phyloP scores from a whole-genome alignment of 2,797 vertebrate genomes.

The Sorex maritimensis region DNA sequence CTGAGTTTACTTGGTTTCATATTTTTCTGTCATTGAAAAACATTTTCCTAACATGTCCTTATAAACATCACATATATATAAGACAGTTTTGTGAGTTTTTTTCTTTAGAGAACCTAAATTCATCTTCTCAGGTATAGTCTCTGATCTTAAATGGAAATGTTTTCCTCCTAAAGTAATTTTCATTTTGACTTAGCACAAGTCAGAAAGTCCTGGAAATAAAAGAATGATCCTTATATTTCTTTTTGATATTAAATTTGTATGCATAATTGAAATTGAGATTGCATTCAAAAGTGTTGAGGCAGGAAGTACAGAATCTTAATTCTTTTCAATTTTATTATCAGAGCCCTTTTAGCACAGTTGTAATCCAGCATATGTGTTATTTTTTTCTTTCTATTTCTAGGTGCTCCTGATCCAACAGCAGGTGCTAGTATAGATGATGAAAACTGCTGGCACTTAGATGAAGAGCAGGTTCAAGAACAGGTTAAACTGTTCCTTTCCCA shows the following conservation, averaged over 20 bases:
- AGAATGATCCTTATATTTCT: slow-evolving; percentile 53
- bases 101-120: slow-evolving; percentile 65
- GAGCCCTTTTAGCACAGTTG: slow-evolving; percentile 43
- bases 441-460: slow-evolving; percentile 99
- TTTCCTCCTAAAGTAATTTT: slow-evolving; percentile 51
- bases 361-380: slow-evolving; percentile 69
- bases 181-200: slow-evolving; percentile 48
- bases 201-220: slow-evolving; percentile 61
- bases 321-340: slow-evolving; percentile 64
- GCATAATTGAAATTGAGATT: slow-evolving; percentile 66
- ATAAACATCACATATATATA: slow-evolving; percentile 60
- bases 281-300: slow-evolving; percentile 62
- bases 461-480: slow-evolving; percentile 98
- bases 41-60: slow-evolving; percentile 67
- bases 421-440: slow-evolving; percentile 98
- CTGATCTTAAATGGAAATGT: slow-evolving; percentile 38
- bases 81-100: slow-evolving; percentile 60
- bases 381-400: slow-evolving; percentile 89
- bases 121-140: slow-evolving; percentile 22
- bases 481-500: slow-evolving; percentile 99
- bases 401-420: slow-evolving; percentile 97
- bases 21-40: slow-evolving; percentile 75
- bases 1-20: slow-evolving; percentile 61
- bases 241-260: slow-evolving; percentile 68
- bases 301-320: slow-evolving; percentile 69